These are phyloP conservation scores for Neosilurus hyrtlii DNA, from an alignment of 2,797 vertebrate genomes.

Conservation along the genomic window DNA sequence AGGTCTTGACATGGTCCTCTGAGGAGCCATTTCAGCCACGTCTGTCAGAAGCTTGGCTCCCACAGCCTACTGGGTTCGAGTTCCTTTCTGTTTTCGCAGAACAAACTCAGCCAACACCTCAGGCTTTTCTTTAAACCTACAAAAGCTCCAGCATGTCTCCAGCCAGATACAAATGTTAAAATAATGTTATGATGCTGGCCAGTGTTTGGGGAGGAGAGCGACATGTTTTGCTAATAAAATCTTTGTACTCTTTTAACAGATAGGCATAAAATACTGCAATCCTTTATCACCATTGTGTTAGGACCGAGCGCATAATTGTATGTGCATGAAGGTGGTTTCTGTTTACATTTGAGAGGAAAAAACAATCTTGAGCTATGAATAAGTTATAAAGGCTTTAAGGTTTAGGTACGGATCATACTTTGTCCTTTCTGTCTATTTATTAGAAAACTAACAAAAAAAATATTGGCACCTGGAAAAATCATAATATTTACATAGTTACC, in stretches of 20 bases:
- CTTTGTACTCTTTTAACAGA: slow-evolving; percentile 58
- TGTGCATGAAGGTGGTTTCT: slow-evolving; percentile 47
- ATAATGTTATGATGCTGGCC: slow-evolving; percentile 61
- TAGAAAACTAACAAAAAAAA: neutral
- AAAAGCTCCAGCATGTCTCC: slow-evolving; percentile 56
- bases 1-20: slow-evolving; percentile 65
- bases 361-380: slow-evolving; percentile 39
- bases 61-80: slow-evolving; percentile 64
- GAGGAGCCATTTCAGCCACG: slow-evolving; percentile 64
- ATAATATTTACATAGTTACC: neutral
- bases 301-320: slow-evolving; percentile 44
- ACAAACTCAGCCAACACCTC: slow-evolving; percentile 77
- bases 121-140: slow-evolving; percentile 67
- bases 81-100: slow-evolving; percentile 74
- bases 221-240: slow-evolving; percentile 61
- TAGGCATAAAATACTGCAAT: slow-evolving; percentile 45
- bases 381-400: slow-evolving; percentile 32
- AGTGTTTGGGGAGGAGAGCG: slow-evolving; percentile 54
- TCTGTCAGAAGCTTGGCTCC: slow-evolving; percentile 74
- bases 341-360: slow-evolving; percentile 57
- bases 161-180: slow-evolving; percentile 64
- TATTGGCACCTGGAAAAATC: neutral
- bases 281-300: slow-evolving; percentile 42
- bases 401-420: slow-evolving; percentile 27
- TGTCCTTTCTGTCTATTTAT: neutral